Evolutionary conservation across 2,888 invertebrate genomes (phyloP).

Genomic region (Agonopterix heracliana): DNA sequence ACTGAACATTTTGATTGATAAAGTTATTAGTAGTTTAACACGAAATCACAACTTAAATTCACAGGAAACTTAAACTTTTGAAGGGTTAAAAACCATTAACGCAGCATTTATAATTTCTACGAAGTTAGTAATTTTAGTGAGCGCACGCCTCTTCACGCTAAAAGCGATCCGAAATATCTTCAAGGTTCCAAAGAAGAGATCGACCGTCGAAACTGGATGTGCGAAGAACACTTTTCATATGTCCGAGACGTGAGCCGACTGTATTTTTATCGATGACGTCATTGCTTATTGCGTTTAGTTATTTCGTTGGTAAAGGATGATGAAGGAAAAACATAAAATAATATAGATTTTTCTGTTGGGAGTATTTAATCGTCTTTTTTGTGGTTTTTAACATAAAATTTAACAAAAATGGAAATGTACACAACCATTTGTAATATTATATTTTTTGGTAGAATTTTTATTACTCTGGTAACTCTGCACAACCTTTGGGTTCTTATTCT

Average conservation of each 20-base stretch:
- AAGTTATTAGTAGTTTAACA: slow-evolving; percentile 21
- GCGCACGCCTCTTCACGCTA: slow-evolving; percentile 31
- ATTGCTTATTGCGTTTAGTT: slow-evolving; percentile 46
- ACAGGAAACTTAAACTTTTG: slow-evolving; percentile 1
- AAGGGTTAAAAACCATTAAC: slow-evolving; percentile 15
- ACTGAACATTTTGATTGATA: slow-evolving; percentile 57
- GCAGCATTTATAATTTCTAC: slow-evolving; percentile 26
- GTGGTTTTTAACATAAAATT: too few species aligned
- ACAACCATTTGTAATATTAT: too few species aligned
- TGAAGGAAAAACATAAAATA: too few species aligned
- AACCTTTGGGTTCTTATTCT: background rate
- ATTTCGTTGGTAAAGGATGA: background rate
- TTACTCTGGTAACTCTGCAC: background rate
- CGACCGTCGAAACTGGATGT: slow-evolving; percentile 31
- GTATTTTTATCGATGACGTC: slow-evolving; percentile 66
- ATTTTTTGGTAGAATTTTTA: slow-evolving; percentile 8
- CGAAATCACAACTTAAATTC: slow-evolving; percentile 15
- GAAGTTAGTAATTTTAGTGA: slow-evolving; percentile 13
- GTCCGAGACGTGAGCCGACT: slow-evolving; percentile 31
- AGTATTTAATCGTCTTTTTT: too few species aligned
- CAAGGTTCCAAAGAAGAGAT: slow-evolving; percentile 35
- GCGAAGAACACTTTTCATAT: slow-evolving; percentile 20
- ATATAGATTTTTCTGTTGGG: too few species aligned
- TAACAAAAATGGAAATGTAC: too few species aligned
- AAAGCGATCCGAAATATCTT: slow-evolving; percentile 41